A percentile compares a stretch with the other conserved stretches of the same genome.
Conservation (phyloP, 2,113 vertebrate species). For the Himantopus leucocephalus region DNA sequence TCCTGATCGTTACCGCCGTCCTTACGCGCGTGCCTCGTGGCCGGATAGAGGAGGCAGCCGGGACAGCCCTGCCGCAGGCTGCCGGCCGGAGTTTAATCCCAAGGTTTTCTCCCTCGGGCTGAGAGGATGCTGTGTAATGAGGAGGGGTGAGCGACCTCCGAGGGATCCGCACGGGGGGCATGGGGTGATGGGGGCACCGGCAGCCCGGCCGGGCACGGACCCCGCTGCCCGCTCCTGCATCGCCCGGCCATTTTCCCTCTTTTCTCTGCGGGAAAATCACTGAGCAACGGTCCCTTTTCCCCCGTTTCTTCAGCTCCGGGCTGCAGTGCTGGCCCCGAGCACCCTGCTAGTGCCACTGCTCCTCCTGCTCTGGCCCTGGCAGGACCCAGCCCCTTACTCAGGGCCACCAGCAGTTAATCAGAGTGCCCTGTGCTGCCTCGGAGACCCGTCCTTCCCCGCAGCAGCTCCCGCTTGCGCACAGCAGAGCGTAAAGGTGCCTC, state of each 20-base stretch:
- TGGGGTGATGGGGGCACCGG: rapidly evolving
- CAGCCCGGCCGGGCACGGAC: no score
- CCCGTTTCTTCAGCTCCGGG: not conserved
- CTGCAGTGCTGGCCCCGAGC: not conserved
- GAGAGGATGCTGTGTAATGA: rapidly evolving
- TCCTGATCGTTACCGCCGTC: rapidly evolving
- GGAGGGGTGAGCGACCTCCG: not conserved
- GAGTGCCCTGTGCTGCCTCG: not conserved
- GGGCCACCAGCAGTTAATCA: not conserved
- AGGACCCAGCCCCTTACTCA: not conserved
- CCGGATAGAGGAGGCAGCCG: not conserved
- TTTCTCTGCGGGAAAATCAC: not conserved
- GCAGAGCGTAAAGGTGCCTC: not conserved
- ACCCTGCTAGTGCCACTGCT: not conserved
- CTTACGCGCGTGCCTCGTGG: rapidly evolving
- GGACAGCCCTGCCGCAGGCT: not conserved
- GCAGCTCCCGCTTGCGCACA: not conserved
- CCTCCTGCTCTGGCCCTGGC: not conserved
- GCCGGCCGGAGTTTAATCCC: not conserved
- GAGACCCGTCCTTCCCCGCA: not conserved
- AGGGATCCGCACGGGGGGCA: rapidly evolving
- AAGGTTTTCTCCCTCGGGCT: not conserved
- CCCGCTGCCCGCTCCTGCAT: rapidly evolving
- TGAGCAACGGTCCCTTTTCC: rapidly evolving
- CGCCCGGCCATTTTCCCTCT: rapidly evolving